phyloP scores from a whole-genome alignment of 2,113 vertebrate species.

The Lipotes vexillifer region DNA sequence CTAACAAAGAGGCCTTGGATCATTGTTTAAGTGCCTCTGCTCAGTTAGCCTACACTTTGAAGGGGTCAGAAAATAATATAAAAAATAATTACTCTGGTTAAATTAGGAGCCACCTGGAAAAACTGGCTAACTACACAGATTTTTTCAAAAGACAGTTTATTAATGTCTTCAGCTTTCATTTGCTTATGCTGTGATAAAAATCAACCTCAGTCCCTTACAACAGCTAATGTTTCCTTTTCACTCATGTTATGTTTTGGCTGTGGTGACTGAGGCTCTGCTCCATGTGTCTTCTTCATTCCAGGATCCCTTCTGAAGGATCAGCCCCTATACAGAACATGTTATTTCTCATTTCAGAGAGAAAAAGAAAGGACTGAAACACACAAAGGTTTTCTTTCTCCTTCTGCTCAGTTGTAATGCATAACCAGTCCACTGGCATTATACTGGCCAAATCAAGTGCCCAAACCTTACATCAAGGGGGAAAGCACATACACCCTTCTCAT shows the following conservation, averaged over 20 bases:
- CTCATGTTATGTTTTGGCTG: not conserved
- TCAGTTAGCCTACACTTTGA: not conserved
- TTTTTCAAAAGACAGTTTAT: not conserved
- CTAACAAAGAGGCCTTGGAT: not conserved
- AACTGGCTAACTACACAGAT: not conserved
- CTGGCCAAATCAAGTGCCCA: not conserved
- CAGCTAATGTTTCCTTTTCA: not conserved
- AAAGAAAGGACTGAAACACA: not conserved
- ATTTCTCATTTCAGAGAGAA: not conserved
- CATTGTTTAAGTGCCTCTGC: not conserved
- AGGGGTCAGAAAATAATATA: not conserved
- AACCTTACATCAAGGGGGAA: not conserved
- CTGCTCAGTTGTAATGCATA: not conserved
- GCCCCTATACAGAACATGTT: not conserved
- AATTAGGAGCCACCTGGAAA: not conserved
- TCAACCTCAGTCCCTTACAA: not conserved
- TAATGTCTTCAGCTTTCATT: not conserved
- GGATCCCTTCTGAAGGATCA: not conserved
- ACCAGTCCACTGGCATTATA: not conserved
- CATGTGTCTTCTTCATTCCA: not conserved
- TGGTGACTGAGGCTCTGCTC: not conserved
- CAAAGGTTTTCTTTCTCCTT: not conserved
- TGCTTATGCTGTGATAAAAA: not conserved
- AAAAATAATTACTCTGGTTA: not conserved
- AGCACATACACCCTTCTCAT: not conserved